Evolutionary conservation across 2,888 invertebrate species (phyloP), one percentile per base, ranked within the genome.

Genomic region (Sialis fuliginosa): DNA sequence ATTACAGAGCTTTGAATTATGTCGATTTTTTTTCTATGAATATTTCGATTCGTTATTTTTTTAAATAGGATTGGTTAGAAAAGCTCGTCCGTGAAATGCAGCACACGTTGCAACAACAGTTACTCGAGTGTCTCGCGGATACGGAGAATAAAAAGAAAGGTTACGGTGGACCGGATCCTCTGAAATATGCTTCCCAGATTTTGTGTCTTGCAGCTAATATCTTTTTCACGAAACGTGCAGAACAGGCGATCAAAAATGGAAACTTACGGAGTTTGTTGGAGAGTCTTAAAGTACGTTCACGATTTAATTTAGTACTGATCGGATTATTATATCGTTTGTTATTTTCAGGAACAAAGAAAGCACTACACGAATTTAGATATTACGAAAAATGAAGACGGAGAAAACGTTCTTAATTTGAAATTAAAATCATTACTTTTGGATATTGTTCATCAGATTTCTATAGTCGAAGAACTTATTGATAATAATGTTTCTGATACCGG

Each of bases 391-490:
- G 54, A 58, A 39, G 49, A 44, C 33, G 54, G 54, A 5, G 58
- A 57, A 43, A 56, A 57, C 48, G 54, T 62, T 31, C 53, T 66
- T 37, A 62, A 85, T 58, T 69, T 89, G 46, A 98, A 98, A 68
- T 72, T 95, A 52, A 90, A 96, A 61, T 83, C 91, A 7, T 71
- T 98, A 45, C 79, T 98, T 55, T 69, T 97, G 56, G 97, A 98
- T 60, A 82, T 90, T 12, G 90, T 96, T 52, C 90, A 96, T 69
- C 86, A 91, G 62, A 79, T 88, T 50, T 75, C 79, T 48, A 79
- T 96, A 30, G 76, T 95, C 37, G 81, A 84, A 57, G 74, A 77
- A 54, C 70, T 98, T 46, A 74, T 89, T 49, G 71, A 73, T 42
- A 71, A 75, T 52, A 78, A 77, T 60, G 76, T 83, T 1, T 75